Evolutionary conservation across 2,797 vertebrate genomes (phyloP).

Genomic region (Pangasius larnaudii): DNA sequence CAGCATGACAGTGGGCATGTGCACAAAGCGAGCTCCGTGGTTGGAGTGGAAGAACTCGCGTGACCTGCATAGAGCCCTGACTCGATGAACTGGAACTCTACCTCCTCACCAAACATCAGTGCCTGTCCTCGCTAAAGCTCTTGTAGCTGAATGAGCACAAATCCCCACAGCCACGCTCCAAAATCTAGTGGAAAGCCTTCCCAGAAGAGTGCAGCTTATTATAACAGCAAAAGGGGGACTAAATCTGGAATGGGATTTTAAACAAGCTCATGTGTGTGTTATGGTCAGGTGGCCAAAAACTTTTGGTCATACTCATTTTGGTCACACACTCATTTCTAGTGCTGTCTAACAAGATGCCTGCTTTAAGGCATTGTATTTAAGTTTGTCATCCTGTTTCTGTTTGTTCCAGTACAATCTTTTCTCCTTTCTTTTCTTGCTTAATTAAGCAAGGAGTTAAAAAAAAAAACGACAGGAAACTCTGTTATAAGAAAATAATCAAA

Average conservation of each 20-base stretch:
- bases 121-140: background rate
- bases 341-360: too few relatives aligned
- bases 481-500: background rate
- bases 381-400: too few relatives aligned
- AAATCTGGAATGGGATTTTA: background rate
- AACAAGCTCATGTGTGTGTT: background rate
- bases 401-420: background rate
- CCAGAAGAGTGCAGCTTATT: background rate
- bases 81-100: too few relatives aligned
- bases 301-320: background rate
- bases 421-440: background rate
- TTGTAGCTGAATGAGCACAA: background rate
- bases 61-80: background rate
- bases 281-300: background rate
- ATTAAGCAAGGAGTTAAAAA: background rate
- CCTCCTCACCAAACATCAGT: background rate
- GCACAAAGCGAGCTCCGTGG: too few relatives aligned
- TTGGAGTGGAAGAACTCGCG: background rate
- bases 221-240: background rate
- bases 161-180: background rate
- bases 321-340: background rate
- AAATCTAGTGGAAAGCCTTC: background rate
- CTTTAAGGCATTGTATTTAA: too few relatives aligned
- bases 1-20: background rate
- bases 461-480: background rate